Evolutionary conservation across 2,888 invertebrate genomes (phyloP).

Genomic region (Isoperla grammatica): DNA sequence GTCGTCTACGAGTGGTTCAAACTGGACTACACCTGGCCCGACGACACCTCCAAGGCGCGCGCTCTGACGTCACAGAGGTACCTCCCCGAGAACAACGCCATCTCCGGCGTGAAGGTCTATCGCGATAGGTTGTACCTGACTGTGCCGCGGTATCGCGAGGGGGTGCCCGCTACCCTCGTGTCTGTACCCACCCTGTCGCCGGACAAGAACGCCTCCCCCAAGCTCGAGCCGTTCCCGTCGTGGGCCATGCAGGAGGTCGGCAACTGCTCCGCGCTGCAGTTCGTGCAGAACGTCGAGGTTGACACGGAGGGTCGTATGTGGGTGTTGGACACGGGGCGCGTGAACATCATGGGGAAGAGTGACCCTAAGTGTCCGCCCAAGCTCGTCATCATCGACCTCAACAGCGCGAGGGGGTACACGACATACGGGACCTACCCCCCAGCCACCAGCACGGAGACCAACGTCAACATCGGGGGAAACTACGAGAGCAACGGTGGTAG

Average conservation of each 20-base stretch:
- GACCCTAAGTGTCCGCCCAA: conserved; percentile 59
- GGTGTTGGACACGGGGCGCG: conserved; percentile 62
- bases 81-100: conserved; percentile 67
- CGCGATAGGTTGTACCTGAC: conserved; percentile 69
- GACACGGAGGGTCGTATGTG: conserved; percentile 64
- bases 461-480: background rate
- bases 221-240: conserved; percentile 64
- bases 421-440: background rate
- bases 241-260: conserved; percentile 63
- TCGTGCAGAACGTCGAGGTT: conserved; percentile 68
- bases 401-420: conserved; percentile 38
- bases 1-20: conserved; percentile 69
- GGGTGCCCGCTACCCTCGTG: conserved; percentile 69
- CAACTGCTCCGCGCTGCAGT: conserved; percentile 64
- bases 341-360: conserved; percentile 43
- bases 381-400: conserved; percentile 61
- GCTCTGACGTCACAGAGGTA: conserved; percentile 53
- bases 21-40: conserved; percentile 63
- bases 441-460: background rate
- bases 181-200: conserved; percentile 60
- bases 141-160: conserved; percentile 65
- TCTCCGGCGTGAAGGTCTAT: conserved; percentile 69
- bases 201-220: conserved; percentile 56
- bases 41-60: conserved; percentile 49
- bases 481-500: no score